These are phyloP conservation scores for Pimephales promelas DNA, from an alignment of 2,113 vertebrate species.

Conservation along the genomic window DNA sequence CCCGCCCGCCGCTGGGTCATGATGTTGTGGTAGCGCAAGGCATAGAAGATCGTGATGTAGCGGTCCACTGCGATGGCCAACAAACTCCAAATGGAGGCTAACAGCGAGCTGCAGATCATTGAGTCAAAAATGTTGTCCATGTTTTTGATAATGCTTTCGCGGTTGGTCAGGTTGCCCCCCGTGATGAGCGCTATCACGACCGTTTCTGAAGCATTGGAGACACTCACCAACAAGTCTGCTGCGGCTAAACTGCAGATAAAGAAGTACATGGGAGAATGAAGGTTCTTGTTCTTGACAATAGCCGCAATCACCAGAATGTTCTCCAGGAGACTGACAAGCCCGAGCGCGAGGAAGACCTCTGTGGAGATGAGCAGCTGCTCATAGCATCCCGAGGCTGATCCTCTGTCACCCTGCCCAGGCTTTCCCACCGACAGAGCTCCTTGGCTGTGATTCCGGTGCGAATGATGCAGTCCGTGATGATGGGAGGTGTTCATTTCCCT, in stretches of 20 bases:
- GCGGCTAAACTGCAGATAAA: conserved; percentile 65
- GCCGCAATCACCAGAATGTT: conserved; percentile 62
- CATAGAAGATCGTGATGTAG: conserved; percentile 64
- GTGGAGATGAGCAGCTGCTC: conserved; percentile 63
- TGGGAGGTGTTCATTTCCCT: conserved; percentile 54
- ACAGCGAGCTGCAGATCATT: conserved; percentile 64
- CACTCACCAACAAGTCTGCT: conserved; percentile 63
- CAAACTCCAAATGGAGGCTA: conserved; percentile 64
- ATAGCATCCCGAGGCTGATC: conserved; percentile 55
- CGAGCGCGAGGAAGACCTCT: conserved; percentile 61
- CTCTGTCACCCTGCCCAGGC: conserved; percentile 10
- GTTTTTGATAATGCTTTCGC: conserved; percentile 56
- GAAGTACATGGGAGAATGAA: conserved; percentile 65
- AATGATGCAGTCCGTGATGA: conserved; percentile 47
- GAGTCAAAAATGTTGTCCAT: conserved; percentile 65
- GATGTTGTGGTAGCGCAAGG: conserved; percentile 64
- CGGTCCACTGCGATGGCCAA: conserved; percentile 63
- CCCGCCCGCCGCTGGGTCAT: conserved; percentile 59
- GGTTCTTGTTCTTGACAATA: conserved; percentile 65
- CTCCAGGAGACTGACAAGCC: conserved; percentile 61
- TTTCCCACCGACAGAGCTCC: conserved; percentile 24
- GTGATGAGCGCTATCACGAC: conserved; percentile 61
- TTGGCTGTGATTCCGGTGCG: conserved; percentile 51
- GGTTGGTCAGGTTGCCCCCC: conserved; percentile 50
- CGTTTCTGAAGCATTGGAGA: conserved; percentile 63